These are phyloP conservation scores for Grallaria varia DNA, from an alignment of 2,113 vertebrate genomes.

Conservation along the genomic window DNA sequence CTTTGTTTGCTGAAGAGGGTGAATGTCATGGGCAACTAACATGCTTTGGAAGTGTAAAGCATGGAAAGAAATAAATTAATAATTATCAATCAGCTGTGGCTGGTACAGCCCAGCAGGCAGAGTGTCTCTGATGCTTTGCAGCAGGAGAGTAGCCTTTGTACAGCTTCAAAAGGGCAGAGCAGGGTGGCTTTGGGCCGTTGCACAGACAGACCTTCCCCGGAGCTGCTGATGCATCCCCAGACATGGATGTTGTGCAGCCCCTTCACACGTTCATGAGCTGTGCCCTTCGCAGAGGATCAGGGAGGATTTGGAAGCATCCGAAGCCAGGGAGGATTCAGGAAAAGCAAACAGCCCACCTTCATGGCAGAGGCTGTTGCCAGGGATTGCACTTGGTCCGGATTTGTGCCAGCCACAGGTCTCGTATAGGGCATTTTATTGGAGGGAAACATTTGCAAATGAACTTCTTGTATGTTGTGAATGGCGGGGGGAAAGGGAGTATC, in stretches of 20 bases:
- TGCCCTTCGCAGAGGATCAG: slow-evolving; percentile 28
- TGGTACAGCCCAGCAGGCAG: neutral
- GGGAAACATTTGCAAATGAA: slow-evolving; percentile 41
- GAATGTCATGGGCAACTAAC: neutral
- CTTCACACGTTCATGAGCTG: slow-evolving; percentile 6
- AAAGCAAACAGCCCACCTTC: slow-evolving; percentile 19
- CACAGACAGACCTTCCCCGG: neutral
- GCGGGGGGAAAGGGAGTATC: neutral
- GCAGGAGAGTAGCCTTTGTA: neutral
- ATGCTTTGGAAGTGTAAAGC: neutral
- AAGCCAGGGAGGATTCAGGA: slow-evolving; percentile 16
- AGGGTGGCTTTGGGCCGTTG: neutral
- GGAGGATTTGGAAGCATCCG: neutral
- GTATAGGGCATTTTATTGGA: neutral
- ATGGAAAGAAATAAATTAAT: neutral
- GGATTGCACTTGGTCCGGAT: neutral
- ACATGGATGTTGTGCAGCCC: neutral
- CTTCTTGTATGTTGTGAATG: neutral
- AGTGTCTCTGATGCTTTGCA: neutral
- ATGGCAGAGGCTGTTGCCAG: neutral
- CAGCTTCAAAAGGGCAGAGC: neutral
- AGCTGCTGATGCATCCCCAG: neutral
- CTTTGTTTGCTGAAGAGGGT: neutral
- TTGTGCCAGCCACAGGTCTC: neutral
- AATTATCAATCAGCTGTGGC: neutral